These are phyloP conservation scores for Laticauda colubrina DNA, from an alignment of 2,113 vertebrate genomes.

Conservation along the genomic window DNA sequence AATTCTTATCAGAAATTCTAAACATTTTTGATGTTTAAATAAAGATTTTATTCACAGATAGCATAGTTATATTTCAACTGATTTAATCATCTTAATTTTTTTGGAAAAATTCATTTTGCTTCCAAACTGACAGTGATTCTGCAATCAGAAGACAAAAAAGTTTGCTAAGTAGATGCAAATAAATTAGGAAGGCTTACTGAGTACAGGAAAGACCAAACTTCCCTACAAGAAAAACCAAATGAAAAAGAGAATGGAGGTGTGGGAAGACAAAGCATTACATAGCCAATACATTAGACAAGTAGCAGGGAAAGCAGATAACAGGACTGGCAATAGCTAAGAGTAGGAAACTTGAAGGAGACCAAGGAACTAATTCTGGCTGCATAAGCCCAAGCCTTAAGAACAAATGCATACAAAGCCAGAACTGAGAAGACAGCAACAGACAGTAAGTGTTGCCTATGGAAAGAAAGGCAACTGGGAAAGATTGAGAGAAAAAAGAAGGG, in stretches of 20 bases:
- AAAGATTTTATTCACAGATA: background rate
- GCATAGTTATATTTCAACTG: background rate
- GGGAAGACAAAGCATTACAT: background rate
- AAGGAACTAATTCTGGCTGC: background rate
- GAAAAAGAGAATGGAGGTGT: background rate
- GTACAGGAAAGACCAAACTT: background rate
- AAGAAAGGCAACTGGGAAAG: too few relatives aligned
- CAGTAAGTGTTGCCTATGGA: too few relatives aligned
- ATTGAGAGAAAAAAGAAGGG: too few relatives aligned
- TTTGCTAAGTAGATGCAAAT: background rate
- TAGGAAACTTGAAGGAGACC: background rate
- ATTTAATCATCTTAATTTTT: background rate
- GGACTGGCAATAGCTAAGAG: background rate
- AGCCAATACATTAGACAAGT: background rate
- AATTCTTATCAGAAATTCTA: background rate
- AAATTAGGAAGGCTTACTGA: background rate
- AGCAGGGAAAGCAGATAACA: background rate
- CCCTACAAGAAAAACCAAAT: background rate
- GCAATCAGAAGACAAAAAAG: background rate
- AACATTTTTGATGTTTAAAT: background rate
- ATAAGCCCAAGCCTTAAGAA: background rate
- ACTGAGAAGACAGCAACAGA: too few relatives aligned
- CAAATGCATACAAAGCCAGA: background rate
- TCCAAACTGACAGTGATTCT: background rate
- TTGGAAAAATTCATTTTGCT: background rate